These are phyloP conservation scores for Phocoena phocoena DNA, from an alignment of 2,113 vertebrate species.

Conservation along the genomic window DNA sequence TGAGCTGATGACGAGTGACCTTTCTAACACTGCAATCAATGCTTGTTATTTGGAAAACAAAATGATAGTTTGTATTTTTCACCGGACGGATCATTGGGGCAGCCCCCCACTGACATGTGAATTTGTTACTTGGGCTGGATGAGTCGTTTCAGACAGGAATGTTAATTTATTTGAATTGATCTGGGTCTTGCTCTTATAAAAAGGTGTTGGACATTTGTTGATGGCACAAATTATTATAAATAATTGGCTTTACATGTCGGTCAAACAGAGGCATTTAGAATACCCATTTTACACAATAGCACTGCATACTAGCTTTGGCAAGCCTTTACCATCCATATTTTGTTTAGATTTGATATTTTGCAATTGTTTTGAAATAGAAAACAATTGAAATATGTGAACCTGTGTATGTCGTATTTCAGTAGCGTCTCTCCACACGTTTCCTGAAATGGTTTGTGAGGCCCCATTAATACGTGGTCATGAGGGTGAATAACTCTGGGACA, in stretches of 20 bases:
- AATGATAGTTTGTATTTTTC: conserved; percentile 74
- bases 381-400: not conserved
- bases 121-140: conserved; percentile 51
- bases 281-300: not conserved
- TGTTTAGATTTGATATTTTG: not conserved
- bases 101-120: conserved; percentile 42
- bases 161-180: conserved; percentile 62
- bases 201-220: conserved; percentile 25
- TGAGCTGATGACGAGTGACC: conserved; percentile 65
- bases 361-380: not conserved
- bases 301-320: not conserved
- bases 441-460: not conserved
- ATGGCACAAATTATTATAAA: not conserved
- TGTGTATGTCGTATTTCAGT: not conserved
- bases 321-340: not conserved
- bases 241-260: not conserved
- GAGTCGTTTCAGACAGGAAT: conserved; percentile 51
- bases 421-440: not conserved
- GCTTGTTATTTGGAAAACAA: conserved; percentile 74
- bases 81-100: conserved; percentile 2
- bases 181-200: conserved; percentile 25
- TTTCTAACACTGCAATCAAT: conserved; percentile 69
- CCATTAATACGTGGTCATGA: not conserved
- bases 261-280: not conserved
- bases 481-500: not conserved